These are phyloP conservation scores for Bombus fervidus DNA, from an alignment of 1,140 invertebrate genomes.

Conservation along the genomic window DNA sequence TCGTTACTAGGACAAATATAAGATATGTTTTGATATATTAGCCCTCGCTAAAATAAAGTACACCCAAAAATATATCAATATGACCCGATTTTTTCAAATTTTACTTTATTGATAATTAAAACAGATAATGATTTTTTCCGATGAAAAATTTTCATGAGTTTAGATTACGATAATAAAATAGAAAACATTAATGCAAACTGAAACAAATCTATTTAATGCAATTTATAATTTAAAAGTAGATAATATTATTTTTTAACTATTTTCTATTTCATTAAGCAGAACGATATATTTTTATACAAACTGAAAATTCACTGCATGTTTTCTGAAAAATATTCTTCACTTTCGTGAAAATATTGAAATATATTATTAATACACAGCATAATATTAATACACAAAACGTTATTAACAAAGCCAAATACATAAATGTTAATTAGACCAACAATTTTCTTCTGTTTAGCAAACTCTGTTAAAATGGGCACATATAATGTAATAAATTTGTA, in stretches of 20 bases:
- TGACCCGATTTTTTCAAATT: too few relatives aligned
- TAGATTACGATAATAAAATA: neutral
- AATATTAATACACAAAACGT: neutral
- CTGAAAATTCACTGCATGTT: neutral
- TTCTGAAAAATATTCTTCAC: neutral
- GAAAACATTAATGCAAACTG: neutral
- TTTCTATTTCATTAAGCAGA: neutral
- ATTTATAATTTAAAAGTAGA: neutral
- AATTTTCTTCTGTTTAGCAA: neutral
- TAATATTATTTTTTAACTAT: neutral
- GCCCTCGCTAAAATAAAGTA: too few relatives aligned
- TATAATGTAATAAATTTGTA: neutral
- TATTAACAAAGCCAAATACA: neutral
- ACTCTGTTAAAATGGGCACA: neutral
- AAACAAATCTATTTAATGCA: neutral
- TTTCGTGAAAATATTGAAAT: neutral
- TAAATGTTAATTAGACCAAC: slow-evolving; percentile 26
- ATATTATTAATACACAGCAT: neutral
- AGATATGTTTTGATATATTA: too few relatives aligned
- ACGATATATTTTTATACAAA: neutral
- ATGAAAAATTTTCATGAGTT: neutral
- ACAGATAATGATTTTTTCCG: too few relatives aligned
- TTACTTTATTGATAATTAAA: too few relatives aligned
- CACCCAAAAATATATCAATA: neutral
- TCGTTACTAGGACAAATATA: too few relatives aligned